These are phyloP conservation scores for Drosophila acutilabella DNA, from an alignment of 2,888 invertebrate species.

Conservation along the genomic window DNA sequence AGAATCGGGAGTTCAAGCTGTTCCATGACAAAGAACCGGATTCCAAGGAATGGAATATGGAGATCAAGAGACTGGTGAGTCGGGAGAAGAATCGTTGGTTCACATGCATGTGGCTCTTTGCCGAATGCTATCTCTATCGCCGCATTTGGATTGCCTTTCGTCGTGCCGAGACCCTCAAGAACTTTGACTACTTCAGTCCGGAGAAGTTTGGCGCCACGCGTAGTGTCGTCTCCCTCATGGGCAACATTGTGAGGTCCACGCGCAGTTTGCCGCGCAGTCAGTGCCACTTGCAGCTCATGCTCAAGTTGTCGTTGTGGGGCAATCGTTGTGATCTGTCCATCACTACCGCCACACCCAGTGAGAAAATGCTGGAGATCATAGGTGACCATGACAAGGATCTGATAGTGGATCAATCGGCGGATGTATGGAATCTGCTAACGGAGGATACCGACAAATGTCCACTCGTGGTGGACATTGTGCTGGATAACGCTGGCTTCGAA, in stretches of 20 bases:
- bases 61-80: conserved; percentile 85
- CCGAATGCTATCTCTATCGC: conserved; percentile 96
- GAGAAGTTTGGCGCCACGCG: conserved; percentile 89
- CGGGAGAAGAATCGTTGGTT: conserved; percentile 87
- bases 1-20: conserved; percentile 91
- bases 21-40: conserved; percentile 84
- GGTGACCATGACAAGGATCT: conserved; percentile 86
- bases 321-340: conserved; percentile 97
- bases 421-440: conserved; percentile 86
- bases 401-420: conserved; percentile 87
- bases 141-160: conserved; percentile 89
- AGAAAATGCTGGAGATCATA: conserved; percentile 86
- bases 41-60: conserved; percentile 83
- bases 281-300: conserved; percentile 60
- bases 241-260: conserved; percentile 34
- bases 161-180: conserved; percentile 86
- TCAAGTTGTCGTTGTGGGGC: conserved; percentile 92
- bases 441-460: conserved; percentile 30
- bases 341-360: conserved; percentile 87
- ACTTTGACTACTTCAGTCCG: conserved; percentile 91
- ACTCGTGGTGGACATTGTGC: conserved; percentile 90
- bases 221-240: conserved; percentile 55
- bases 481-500: conserved; percentile 98
- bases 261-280: conserved; percentile 1
- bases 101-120: conserved; percentile 93